A percentile compares a stretch with the other conserved stretches of the same genome.
These are phyloP conservation scores for Sphenopsis melanotis DNA, from an alignment of 2,797 vertebrate genomes.

Conservation along the genomic window DNA sequence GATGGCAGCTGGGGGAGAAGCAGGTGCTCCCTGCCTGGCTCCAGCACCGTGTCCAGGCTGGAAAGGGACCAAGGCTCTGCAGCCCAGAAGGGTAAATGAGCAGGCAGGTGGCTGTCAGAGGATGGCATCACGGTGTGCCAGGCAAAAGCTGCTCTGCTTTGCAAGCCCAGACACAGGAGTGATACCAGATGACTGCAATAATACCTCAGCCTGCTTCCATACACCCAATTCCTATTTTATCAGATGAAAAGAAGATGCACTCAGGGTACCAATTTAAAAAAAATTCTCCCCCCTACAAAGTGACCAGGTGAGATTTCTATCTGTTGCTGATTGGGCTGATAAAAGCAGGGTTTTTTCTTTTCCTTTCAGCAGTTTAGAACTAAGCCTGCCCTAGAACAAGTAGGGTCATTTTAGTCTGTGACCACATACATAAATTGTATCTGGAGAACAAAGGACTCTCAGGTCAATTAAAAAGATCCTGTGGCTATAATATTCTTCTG, in stretches of 20 bases:
- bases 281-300: background rate
- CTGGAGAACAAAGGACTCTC: constrained; percentile 52
- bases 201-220: background rate
- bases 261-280: background rate
- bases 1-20: fast-evolving
- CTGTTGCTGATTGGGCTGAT: background rate
- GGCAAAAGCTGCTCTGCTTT: background rate
- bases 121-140: background rate
- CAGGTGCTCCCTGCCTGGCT: background rate
- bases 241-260: background rate
- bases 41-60: fast-evolving
- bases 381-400: constrained; percentile 1
- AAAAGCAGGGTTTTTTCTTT: background rate
- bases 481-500: constrained; percentile 50
- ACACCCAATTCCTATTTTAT: background rate
- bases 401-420: constrained; percentile 41
- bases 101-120: background rate
- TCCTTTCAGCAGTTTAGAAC: constrained; percentile 33
- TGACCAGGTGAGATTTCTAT: background rate
- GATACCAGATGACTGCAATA: background rate
- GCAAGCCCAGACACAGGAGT: background rate
- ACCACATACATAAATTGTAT: constrained; percentile 39
- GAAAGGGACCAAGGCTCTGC: background rate
- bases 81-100: fast-evolving
- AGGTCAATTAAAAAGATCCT: constrained; percentile 63